phyloP scores from a whole-genome alignment of 2,888 invertebrate genomes.

The Epirrita christyi region DNA sequence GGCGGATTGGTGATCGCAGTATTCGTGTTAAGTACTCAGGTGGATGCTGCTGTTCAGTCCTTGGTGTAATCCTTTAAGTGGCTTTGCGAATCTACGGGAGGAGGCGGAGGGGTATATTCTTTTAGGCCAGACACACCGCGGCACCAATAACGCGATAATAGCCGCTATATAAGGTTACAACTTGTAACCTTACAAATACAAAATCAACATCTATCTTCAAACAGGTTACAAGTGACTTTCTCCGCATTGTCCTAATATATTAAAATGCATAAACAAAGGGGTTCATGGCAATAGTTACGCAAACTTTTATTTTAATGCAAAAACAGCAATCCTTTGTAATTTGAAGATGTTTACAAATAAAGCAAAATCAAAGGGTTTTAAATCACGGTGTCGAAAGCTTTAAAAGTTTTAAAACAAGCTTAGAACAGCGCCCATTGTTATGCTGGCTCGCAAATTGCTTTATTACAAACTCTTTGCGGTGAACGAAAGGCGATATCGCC shows the following conservation, averaged over 20 bases:
- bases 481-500: conserved; percentile 77
- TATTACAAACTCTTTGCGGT: conserved; percentile 72
- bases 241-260: conserved; percentile 51
- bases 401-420: conserved; percentile 70
- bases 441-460: conserved; percentile 82
- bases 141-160: too few species aligned
- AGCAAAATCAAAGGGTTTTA: conserved; percentile 82
- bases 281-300: conserved; percentile 77
- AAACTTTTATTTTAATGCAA: conserved; percentile 70
- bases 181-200: conserved; percentile 5
- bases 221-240: conserved; percentile 64
- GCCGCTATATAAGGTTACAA: conserved; percentile 3
- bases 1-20: too few species aligned
- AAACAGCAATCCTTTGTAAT: conserved; percentile 76
- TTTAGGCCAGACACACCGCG: too few species aligned
- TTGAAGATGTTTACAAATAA: conserved; percentile 80
- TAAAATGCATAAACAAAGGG: conserved; percentile 63
- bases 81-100: too few species aligned
- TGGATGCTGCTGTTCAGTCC: too few species aligned
- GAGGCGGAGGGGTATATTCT: too few species aligned
- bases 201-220: conserved; percentile 31
- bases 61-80: too few species aligned
- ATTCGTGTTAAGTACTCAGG: too few species aligned
- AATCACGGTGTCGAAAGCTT: conserved; percentile 83
- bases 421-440: conserved; percentile 80